phyloP scores from a whole-genome alignment of 2,113 vertebrate species.

The Cinclus cinclus region DNA sequence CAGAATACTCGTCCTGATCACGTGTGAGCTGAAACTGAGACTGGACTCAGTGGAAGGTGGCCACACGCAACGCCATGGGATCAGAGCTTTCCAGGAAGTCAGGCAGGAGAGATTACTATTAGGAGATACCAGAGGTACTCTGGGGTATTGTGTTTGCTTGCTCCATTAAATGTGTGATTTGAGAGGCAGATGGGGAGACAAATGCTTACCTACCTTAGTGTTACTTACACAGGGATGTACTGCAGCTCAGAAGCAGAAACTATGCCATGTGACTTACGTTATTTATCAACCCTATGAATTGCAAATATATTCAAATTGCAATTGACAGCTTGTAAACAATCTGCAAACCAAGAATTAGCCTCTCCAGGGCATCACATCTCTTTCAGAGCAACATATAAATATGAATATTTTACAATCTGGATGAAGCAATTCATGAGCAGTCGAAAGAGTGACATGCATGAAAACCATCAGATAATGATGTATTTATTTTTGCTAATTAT shows the following conservation, averaged over 20 bases:
- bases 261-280: background rate
- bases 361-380: slow-evolving; percentile 31
- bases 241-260: background rate
- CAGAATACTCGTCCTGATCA: background rate
- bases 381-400: slow-evolving; percentile 48
- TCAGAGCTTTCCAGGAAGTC: background rate
- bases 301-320: slow-evolving; percentile 65
- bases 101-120: background rate
- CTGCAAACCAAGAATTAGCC: slow-evolving; percentile 64
- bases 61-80: background rate
- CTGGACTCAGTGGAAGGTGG: background rate
- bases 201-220: slow-evolving; percentile 38
- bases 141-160: background rate
- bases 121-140: background rate
- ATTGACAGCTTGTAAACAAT: slow-evolving; percentile 66
- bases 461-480: slow-evolving; percentile 37
- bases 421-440: slow-evolving; percentile 16
- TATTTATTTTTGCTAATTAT: slow-evolving; percentile 54
- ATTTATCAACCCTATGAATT: slow-evolving; percentile 52
- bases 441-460: background rate
- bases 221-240: background rate
- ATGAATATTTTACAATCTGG: slow-evolving; percentile 61
- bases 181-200: slow-evolving; percentile 47
- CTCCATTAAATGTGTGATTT: slow-evolving; percentile 48
- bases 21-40: background rate